Evolutionary conservation across 2,113 vertebrate genomes (phyloP), one percentile per base, ranked within the genome.

Genomic region (Sapayoa aenigma): DNA sequence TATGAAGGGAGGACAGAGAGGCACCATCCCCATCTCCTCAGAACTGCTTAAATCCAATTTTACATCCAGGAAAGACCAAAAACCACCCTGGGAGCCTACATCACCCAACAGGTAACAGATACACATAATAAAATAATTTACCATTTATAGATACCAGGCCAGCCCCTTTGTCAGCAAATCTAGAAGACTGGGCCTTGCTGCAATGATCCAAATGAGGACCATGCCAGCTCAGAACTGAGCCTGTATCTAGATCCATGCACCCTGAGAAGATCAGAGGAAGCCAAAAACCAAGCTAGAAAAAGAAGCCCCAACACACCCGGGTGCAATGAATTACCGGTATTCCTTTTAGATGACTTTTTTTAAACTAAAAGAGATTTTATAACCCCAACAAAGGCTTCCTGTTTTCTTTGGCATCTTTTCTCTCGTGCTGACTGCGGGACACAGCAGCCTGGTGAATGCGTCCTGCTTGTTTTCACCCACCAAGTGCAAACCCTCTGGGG

Each of bases 321-420:
- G 28, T 44, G 27, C 39, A 83, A 60, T 12, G 4, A 73, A 63
- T 39, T 79, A 68, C 33, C 8, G 1, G 19, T 59, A 58, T 53
- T 62, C 20, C 25, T 88, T 90, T 75, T 14, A 69, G 23, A 63
- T 5, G 6, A 4, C 18, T 75, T 73, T 83, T 89, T 87, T 74
- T 28, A 65, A 93, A 39, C 41, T 58, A 46, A 14, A 66, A n/a
- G 39, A 79, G 42, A 47, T 92, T 90, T 86, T 75, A 53, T 53
- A 82, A 84, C 16, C 59, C n/a, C 30, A 73, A 19, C 15, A 33
- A 76, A 82, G 50, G 55, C 52, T 86, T 89, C 76, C 73, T 75
- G 53, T 65, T 92, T 94, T 60, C 28, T 76, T 78, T 91, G 47
- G n/a, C 24, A 20, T 60, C 37, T 75, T 89, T 83, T 77, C 49